Conservation (phyloP, 1,140 invertebrate genomes). For the Ceratosolen fusciceps region DNA sequence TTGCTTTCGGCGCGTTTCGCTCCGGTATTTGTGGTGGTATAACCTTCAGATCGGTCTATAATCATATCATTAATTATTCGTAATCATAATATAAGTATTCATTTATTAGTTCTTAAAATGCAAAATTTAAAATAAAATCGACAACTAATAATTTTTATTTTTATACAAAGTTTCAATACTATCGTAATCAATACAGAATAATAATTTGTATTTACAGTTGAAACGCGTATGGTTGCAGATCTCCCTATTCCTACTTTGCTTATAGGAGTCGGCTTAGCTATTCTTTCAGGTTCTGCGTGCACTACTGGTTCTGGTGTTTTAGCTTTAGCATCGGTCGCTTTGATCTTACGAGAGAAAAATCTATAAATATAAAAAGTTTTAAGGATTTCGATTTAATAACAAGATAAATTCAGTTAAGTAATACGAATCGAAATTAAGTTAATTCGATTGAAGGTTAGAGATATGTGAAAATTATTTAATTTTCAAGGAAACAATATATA, state of each 20-base stretch:
- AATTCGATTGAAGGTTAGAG: too few species aligned
- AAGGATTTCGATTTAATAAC: too few species aligned
- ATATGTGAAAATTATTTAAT: too few species aligned
- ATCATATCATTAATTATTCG: not conserved
- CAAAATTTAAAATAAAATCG: too few species aligned
- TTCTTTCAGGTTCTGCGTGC: constrained; percentile 50
- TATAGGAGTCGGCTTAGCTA: constrained; percentile 47
- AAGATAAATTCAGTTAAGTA: too few species aligned
- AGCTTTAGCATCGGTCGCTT: constrained; percentile 75
- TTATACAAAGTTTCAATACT: too few species aligned
- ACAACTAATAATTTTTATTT: too few species aligned
- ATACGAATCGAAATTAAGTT: too few species aligned
- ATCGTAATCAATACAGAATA: not conserved
- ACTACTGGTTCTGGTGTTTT: constrained; percentile 79
- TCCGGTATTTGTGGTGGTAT: constrained; percentile 79
- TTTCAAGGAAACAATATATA: too few species aligned
- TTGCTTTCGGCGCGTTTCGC: constrained; percentile 78
- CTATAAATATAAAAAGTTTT: constrained; percentile 66
- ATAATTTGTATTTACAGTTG: constrained; percentile 61
- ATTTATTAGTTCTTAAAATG: too few species aligned
- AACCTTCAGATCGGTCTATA: constrained; percentile 77
- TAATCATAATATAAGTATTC: too few species aligned
- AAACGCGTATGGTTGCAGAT: constrained; percentile 66
- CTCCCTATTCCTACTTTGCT: constrained; percentile 52
- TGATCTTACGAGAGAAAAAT: constrained; percentile 86